Evolutionary conservation across 2,888 invertebrate genomes (phyloP).

Genomic region (Chaetogeoica ovagalla): DNA sequence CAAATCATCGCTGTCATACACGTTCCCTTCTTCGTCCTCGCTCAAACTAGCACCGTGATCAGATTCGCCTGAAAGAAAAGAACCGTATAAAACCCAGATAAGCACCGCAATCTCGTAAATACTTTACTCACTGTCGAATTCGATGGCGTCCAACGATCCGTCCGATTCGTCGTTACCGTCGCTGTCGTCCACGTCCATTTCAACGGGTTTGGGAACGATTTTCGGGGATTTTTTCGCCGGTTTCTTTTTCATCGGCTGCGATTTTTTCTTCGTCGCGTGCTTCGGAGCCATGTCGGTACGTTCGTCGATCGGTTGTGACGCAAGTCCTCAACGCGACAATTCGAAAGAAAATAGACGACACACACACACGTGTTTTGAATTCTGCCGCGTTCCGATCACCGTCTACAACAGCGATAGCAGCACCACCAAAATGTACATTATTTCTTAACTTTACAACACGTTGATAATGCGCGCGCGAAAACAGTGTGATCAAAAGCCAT

Average conservation of each 20-base stretch:
- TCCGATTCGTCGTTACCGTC: conserved; percentile 14
- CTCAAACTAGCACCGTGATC: conserved; percentile 39
- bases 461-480: background rate
- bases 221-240: background rate
- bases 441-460: background rate
- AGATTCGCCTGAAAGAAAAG: conserved; percentile 32
- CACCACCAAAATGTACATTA: too few species aligned
- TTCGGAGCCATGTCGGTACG: conserved; percentile 10
- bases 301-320: too few species aligned
- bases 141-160: conserved; percentile 19
- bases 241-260: conserved; percentile 7
- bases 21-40: conserved; percentile 36
- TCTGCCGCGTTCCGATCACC: too few species aligned
- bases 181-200: background rate
- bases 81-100: background rate
- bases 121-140: conserved; percentile 41
- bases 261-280: background rate
- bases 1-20: conserved; percentile 44
- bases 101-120: background rate
- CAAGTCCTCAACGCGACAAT: too few species aligned
- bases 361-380: background rate
- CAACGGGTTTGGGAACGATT: background rate
- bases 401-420: too few species aligned
- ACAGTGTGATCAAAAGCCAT: background rate
- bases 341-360: too few species aligned